phyloP scores from a whole-genome alignment of 2,113 vertebrate genomes.

The Upupa epops region DNA sequence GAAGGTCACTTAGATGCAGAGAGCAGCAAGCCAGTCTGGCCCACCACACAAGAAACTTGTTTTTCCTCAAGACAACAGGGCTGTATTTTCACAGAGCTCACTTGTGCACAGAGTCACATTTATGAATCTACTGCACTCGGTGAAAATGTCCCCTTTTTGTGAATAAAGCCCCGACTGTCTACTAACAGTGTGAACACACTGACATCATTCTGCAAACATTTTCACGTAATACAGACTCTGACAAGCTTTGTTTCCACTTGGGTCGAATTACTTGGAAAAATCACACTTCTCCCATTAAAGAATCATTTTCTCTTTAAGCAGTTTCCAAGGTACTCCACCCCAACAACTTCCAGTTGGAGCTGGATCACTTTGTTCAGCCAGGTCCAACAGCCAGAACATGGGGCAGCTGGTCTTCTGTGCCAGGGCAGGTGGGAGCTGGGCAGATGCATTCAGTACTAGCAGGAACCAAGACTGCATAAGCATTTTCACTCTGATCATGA shows the following conservation, averaged over 20 bases:
- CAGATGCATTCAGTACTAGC: neutral
- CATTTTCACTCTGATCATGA: neutral
- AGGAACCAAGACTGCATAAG: neutral
- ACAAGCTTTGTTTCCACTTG: conserved; percentile 60
- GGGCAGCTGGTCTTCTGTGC: neutral
- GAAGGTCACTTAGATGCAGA: neutral
- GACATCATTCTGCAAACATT: conserved; percentile 61
- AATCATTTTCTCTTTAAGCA: conserved; percentile 33
- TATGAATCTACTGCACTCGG: neutral
- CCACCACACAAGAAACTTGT: neutral
- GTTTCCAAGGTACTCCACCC: conserved; percentile 33
- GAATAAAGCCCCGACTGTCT: conserved; percentile 51
- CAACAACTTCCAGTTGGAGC: neutral
- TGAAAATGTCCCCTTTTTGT: conserved; percentile 3
- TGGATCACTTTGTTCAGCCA: neutral
- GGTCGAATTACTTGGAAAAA: conserved; percentile 59
- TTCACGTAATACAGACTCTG: conserved; percentile 42
- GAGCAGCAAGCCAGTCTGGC: neutral
- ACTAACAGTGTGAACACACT: conserved; percentile 28
- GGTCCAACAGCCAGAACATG: neutral
- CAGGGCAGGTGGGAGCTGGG: neutral
- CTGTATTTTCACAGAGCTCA: neutral
- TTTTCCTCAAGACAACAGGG: neutral
- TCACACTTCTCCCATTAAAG: conserved; percentile 60
- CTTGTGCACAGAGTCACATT: neutral